phyloP scores from a whole-genome alignment of 2,113 vertebrate species.

The Xyrauchen texanus region DNA sequence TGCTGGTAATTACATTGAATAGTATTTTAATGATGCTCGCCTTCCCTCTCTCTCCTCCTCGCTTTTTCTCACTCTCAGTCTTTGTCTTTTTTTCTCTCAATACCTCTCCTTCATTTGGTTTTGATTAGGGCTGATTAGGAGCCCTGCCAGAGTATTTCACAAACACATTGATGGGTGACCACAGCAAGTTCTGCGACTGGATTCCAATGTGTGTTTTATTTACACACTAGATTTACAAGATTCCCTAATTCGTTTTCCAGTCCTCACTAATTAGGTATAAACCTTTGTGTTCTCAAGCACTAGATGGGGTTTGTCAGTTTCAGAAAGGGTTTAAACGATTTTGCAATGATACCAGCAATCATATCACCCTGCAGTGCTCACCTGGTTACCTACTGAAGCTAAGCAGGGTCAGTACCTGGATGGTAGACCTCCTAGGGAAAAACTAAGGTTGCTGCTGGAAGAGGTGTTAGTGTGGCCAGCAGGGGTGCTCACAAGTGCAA shows the following conservation, averaged over 20 bases:
- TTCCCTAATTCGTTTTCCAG: conserved; percentile 52
- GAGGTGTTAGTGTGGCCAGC: too few relatives aligned
- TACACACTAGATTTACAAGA: conserved; percentile 56
- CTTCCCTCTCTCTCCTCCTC: background rate
- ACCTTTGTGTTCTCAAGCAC: conserved; percentile 18
- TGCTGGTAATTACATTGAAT: conserved; percentile 54
- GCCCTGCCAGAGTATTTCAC: conserved; percentile 57
- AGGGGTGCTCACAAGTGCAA: too few relatives aligned
- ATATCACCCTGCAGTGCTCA: too few relatives aligned
- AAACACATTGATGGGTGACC: conserved; percentile 38
- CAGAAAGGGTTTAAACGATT: background rate
- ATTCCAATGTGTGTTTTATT: conserved; percentile 60
- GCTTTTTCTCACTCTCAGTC: conserved; percentile 22
- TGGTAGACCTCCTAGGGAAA: too few relatives aligned
- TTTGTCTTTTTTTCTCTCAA: background rate
- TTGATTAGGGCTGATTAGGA: conserved; percentile 58
- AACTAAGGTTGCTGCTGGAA: too few relatives aligned
- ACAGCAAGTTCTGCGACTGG: conserved; percentile 44
- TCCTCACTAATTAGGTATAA: conserved; percentile 40
- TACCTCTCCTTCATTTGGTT: conserved; percentile 43
- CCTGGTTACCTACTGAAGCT: too few relatives aligned
- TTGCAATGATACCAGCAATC: too few relatives aligned
- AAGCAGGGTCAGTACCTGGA: too few relatives aligned
- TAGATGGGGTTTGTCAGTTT: background rate
- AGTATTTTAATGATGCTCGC: conserved; percentile 58